Percentiles rank a stretch among this genome's conserved stretches.
These are phyloP conservation scores for Crypturellus tataupa DNA, from an alignment of 2,797 vertebrate species.

Conservation along the genomic window DNA sequence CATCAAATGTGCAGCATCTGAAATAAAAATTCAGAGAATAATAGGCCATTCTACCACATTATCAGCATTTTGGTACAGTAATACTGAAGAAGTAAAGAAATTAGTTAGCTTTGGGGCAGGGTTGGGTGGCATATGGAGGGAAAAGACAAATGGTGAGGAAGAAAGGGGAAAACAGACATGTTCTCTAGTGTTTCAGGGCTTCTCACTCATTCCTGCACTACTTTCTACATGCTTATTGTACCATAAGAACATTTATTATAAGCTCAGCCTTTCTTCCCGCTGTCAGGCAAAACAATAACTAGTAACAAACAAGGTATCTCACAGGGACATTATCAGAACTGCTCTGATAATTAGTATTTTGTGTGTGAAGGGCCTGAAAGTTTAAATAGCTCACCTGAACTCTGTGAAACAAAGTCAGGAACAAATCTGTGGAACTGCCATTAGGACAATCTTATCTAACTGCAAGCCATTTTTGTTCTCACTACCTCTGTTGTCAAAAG, in stretches of 20 bases:
- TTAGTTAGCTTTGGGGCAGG: background rate
- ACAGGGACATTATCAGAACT: background rate
- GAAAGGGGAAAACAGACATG: background rate
- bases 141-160: background rate
- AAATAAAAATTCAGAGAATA: constrained; percentile 71
- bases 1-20: constrained; percentile 95
- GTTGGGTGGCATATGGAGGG: background rate
- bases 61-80: background rate
- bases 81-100: background rate
- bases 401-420: background rate
- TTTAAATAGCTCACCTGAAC: background rate
- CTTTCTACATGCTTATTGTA: background rate
- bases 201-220: background rate
- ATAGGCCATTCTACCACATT: background rate
- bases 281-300: background rate
- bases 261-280: background rate
- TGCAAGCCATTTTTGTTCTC: background rate
- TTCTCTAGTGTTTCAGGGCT: background rate
- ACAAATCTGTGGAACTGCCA: background rate
- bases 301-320: background rate
- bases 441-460: background rate
- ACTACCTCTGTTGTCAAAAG: background rate
- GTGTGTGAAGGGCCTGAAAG: background rate
- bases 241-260: background rate
- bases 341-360: background rate